These are phyloP conservation scores for Tiphia femorata DNA, from an alignment of 2,888 invertebrate genomes.

Conservation along the genomic window DNA sequence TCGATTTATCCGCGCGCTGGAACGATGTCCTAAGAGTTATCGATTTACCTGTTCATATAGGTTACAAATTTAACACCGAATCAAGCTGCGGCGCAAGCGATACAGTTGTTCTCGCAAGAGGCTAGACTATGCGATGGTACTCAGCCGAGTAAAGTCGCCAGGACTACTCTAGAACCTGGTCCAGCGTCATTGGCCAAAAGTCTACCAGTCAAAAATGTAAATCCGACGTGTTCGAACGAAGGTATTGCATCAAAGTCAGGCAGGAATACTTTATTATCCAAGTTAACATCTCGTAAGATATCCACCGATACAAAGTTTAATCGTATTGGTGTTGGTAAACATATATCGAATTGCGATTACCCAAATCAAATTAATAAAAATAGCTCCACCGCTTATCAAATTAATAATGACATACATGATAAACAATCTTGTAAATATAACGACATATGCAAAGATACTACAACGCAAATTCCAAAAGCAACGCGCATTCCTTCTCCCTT, in stretches of 20 bases:
- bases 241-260: slow-evolving; percentile 48
- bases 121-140: slow-evolving; percentile 84
- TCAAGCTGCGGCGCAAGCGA: slow-evolving; percentile 91
- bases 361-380: neutral
- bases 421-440: neutral
- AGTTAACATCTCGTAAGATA: neutral
- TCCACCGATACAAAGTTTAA: neutral
- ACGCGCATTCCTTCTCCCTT: too few species aligned
- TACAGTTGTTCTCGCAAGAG: slow-evolving; percentile 87
- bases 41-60: slow-evolving; percentile 64
- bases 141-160: slow-evolving; percentile 79
- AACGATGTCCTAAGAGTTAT: too few species aligned
- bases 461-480: too few species aligned
- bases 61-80: slow-evolving; percentile 83
- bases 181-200: slow-evolving; percentile 64
- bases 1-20: too few species aligned
- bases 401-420: neutral
- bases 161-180: slow-evolving; percentile 71
- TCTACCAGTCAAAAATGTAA: slow-evolving; percentile 64
- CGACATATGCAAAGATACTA: neutral
- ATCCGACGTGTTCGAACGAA: slow-evolving; percentile 66
- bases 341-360: neutral
- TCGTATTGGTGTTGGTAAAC: neutral
- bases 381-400: too few species aligned
- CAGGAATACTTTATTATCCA: slow-evolving; percentile 21